These are phyloP conservation scores for Spodoptera litura DNA, from an alignment of 1,140 invertebrate species.

Conservation along the genomic window DNA sequence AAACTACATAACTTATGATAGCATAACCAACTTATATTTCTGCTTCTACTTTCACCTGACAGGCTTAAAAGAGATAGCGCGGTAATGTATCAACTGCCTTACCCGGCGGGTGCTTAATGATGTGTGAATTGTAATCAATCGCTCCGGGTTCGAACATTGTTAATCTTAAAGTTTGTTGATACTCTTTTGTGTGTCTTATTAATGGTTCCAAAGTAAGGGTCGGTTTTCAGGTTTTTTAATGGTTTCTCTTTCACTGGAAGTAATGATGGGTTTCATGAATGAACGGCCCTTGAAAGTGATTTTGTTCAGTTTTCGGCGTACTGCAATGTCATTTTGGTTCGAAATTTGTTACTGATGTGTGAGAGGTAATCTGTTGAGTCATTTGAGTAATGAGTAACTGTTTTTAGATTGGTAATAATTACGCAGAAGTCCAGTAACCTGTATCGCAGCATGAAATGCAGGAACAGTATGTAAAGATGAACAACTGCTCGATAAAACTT, in stretches of 20 bases:
- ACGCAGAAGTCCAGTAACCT: too few relatives aligned
- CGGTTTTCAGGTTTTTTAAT: conserved; percentile 36
- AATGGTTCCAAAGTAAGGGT: conserved; percentile 31
- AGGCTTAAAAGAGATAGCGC: conserved; percentile 51
- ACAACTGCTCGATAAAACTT: too few relatives aligned
- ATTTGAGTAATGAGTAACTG: too few relatives aligned
- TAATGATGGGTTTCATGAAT: conserved; percentile 7
- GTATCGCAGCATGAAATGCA: too few relatives aligned
- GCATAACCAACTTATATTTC: background rate
- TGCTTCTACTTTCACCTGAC: background rate
- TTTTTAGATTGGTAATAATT: too few relatives aligned
- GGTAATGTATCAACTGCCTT: conserved; percentile 53
- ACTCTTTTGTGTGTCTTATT: conserved; percentile 47
- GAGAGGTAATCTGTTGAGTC: too few relatives aligned
- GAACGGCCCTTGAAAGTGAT: background rate
- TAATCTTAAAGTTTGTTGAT: conserved; percentile 48
- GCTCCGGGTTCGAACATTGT: conserved; percentile 38
- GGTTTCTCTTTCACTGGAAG: background rate
- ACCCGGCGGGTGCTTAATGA: conserved; percentile 57
- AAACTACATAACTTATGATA: too few relatives aligned
- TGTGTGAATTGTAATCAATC: conserved; percentile 59
- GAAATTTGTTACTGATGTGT: too few relatives aligned
- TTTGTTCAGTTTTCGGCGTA: too few relatives aligned
- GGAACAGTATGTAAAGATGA: too few relatives aligned
- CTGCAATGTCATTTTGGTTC: too few relatives aligned